These are phyloP conservation scores for Ellobium chinense DNA, from an alignment of 2,888 invertebrate species.

Conservation along the genomic window DNA sequence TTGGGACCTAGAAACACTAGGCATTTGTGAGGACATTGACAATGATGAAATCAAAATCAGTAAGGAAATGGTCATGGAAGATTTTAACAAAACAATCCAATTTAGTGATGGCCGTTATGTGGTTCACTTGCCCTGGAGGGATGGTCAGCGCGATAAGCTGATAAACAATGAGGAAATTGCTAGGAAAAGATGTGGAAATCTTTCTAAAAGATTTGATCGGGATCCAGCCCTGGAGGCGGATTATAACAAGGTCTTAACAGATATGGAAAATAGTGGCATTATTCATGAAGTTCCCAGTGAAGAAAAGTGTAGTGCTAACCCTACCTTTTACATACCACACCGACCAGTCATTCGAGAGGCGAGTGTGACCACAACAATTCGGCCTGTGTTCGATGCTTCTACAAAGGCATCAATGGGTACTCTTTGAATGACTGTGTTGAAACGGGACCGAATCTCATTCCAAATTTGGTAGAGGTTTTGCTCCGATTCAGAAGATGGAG, in stretches of 20 bases:
- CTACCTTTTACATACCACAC: constrained; percentile 44
- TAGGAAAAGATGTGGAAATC: not conserved
- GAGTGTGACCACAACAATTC: constrained; percentile 55
- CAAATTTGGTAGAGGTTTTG: constrained; percentile 43
- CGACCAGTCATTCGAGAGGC: constrained; percentile 34
- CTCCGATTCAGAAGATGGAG: constrained; percentile 48
- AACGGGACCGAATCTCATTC: constrained; percentile 49
- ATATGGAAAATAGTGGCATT: constrained; percentile 9
- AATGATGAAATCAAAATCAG: too few relatives aligned
- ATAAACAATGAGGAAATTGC: not conserved
- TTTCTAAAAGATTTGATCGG: not conserved
- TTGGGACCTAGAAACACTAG: too few relatives aligned
- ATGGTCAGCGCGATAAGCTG: not conserved
- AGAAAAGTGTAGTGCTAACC: not conserved
- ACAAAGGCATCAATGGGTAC: constrained; percentile 27
- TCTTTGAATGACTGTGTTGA: constrained; percentile 54
- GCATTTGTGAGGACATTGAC: too few relatives aligned
- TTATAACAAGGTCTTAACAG: constrained; percentile 2
- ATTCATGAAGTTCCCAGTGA: constrained; percentile 8
- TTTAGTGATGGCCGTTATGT: not conserved
- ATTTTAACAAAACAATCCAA: not conserved
- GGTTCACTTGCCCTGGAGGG: constrained; percentile 2
- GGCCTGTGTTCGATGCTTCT: constrained; percentile 60
- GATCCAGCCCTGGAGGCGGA: not conserved
- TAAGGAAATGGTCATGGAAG: not conserved